Percentiles rank a stretch among this genome's conserved stretches.
Evolutionary conservation across 2,113 vertebrate species (phyloP).

Genomic region (Anhinga anhinga): DNA sequence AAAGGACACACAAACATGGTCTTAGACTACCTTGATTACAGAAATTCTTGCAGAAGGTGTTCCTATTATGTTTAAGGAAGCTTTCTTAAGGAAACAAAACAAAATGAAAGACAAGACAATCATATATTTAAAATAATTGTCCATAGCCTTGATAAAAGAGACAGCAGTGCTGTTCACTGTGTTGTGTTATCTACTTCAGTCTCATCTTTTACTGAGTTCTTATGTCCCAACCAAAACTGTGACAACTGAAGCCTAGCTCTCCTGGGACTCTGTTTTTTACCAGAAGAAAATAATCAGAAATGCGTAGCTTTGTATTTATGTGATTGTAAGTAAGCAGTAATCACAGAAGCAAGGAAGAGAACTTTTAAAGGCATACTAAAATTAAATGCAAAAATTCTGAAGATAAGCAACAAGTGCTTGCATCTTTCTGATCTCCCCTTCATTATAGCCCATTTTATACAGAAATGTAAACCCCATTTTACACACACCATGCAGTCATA

Average conservation of each 20-base stretch:
- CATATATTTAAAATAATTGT: not conserved
- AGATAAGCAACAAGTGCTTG: not conserved
- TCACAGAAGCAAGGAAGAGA: not conserved
- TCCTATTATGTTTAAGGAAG: not conserved
- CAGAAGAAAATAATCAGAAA: not conserved
- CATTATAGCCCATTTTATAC: not conserved
- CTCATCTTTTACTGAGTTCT: not conserved
- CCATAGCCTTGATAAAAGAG: not conserved
- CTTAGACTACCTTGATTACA: not conserved
- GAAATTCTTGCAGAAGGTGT: not conserved
- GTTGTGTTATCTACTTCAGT: not conserved
- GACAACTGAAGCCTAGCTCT: not conserved
- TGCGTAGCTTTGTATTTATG: not conserved
- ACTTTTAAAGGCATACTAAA: not conserved
- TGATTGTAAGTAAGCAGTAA: not conserved
- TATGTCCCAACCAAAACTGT: not conserved
- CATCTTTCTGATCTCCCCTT: not conserved
- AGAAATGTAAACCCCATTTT: not conserved
- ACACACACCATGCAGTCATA: not conserved
- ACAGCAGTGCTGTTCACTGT: fast-evolving
- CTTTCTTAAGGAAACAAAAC: not conserved
- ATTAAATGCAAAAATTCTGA: not conserved
- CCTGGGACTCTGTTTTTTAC: not conserved
- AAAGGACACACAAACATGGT: not conserved
- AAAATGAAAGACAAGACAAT: not conserved